Evolutionary conservation across 2,888 invertebrate genomes (phyloP).

Genomic region (Heterodera filipjevi): DNA sequence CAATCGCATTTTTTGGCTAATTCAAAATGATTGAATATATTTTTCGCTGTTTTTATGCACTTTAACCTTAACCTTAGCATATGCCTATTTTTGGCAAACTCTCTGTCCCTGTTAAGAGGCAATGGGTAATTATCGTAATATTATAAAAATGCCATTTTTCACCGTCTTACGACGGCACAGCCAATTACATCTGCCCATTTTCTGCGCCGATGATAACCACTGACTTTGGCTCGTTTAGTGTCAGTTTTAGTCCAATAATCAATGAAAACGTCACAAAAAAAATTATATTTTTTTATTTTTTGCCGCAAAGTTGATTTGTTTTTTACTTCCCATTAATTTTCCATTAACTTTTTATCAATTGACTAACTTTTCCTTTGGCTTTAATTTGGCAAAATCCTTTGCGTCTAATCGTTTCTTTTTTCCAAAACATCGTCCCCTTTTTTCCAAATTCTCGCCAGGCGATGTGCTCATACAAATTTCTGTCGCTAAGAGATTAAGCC

Average conservation of each 20-base stretch:
- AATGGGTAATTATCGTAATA: neutral
- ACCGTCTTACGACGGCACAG: neutral
- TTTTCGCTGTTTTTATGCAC: too few relatives aligned
- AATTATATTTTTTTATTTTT: neutral
- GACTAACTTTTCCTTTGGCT: neutral
- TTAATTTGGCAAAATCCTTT: neutral
- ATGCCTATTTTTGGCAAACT: too few relatives aligned
- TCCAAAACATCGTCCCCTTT: neutral
- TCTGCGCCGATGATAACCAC: neutral
- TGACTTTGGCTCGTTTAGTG: neutral
- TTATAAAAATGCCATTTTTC: neutral
- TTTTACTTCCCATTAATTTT: neutral
- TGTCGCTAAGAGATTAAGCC: slow-evolving; percentile 12
- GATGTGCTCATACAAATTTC: neutral
- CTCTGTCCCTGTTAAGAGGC: neutral
- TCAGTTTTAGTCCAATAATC: neutral
- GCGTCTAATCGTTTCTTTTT: neutral
- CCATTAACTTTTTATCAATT: neutral
- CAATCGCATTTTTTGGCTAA: neutral
- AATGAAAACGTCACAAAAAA: neutral
- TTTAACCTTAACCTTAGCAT: too few relatives aligned
- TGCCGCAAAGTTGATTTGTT: neutral
- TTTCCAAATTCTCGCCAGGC: neutral
- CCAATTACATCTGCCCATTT: neutral
- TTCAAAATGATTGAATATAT: neutral